Conservation (phyloP, 2,888 invertebrate genomes). For the Lordiphosa andalusiaca region DNA sequence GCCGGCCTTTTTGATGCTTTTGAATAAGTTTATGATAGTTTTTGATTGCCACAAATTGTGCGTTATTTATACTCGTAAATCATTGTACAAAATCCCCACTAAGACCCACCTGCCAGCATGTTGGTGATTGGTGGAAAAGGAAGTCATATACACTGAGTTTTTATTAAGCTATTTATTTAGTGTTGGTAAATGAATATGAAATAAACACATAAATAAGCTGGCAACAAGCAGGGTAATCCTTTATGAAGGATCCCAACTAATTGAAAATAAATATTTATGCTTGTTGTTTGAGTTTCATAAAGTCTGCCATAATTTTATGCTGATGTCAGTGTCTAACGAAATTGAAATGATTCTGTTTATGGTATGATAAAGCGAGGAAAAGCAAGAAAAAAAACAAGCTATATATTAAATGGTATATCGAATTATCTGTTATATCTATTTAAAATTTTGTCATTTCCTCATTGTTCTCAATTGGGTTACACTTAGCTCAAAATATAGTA, state of each 20-base stretch:
- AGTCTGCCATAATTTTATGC: background rate
- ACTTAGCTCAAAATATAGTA: too few species aligned
- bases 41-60: conserved; percentile 66
- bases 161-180: conserved; percentile 17
- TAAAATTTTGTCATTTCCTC: too few species aligned
- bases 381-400: too few species aligned
- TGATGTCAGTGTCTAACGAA: background rate
- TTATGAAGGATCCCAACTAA: conserved; percentile 17
- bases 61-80: conserved; percentile 46
- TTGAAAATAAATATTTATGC: conserved; percentile 48
- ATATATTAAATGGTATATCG: too few species aligned
- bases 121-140: too few species aligned
- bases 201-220: conserved; percentile 18
- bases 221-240: conserved; percentile 11
- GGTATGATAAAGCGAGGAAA: background rate
- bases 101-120: too few species aligned
- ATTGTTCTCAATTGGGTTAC: too few species aligned
- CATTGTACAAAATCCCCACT: conserved; percentile 11
- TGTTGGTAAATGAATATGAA: conserved; percentile 25
- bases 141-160: too few species aligned
- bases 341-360: background rate
- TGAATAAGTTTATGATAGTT: conserved; percentile 54
- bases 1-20: conserved; percentile 29
- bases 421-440: background rate
- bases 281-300: conserved; percentile 5